These are phyloP conservation scores for Brachypteracias leptosomus DNA, from an alignment of 2,113 vertebrate species.

Conservation along the genomic window DNA sequence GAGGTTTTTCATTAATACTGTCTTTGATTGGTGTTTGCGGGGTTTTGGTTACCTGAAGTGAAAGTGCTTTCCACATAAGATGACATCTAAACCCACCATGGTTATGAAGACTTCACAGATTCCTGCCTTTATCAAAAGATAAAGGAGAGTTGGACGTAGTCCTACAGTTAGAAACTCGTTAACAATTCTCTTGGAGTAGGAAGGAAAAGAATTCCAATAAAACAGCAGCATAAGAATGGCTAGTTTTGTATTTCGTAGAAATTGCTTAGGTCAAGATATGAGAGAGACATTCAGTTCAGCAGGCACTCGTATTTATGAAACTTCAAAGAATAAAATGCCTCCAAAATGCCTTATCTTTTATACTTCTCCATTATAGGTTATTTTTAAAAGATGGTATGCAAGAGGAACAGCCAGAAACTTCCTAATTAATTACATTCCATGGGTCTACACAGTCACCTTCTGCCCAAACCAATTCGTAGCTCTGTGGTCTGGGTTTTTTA, in stretches of 20 bases:
- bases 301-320: not conserved
- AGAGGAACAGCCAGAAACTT: not conserved
- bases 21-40: not conserved
- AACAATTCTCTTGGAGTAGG: not conserved
- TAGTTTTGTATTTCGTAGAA: not conserved
- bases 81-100: fast-evolving
- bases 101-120: not conserved
- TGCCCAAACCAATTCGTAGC: not conserved
- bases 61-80: not conserved
- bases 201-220: not conserved
- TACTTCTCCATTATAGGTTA: not conserved
- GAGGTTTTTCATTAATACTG: not conserved
- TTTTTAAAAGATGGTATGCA: not conserved
- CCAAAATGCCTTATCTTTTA: not conserved
- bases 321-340: not conserved
- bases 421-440: not conserved
- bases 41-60: not conserved
- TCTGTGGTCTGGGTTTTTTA: not conserved
- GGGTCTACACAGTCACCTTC: not conserved
- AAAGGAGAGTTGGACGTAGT: not conserved
- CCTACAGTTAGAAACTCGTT: not conserved
- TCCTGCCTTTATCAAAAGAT: not conserved
- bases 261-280: not conserved
- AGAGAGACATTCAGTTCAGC: not conserved
- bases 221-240: not conserved